Evolutionary conservation across 2,113 vertebrate genomes (phyloP).

Genomic region (Arvicanthis niloticus): DNA sequence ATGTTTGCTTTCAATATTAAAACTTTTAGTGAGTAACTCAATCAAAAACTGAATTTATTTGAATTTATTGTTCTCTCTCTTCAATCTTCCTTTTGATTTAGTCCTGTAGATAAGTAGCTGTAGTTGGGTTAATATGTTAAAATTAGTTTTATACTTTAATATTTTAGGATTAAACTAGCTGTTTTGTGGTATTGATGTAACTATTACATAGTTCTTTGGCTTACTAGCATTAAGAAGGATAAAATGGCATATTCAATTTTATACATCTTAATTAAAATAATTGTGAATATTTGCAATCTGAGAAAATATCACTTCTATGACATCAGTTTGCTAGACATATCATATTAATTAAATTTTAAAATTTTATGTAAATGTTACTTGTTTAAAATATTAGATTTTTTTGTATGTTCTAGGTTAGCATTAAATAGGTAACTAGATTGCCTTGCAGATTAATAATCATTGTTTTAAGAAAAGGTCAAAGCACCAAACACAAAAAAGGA

Average conservation of each 20-base stretch:
- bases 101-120: background rate
- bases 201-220: background rate
- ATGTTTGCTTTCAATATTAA: constrained; percentile 33
- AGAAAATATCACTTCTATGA: background rate
- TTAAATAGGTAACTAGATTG: background rate
- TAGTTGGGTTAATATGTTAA: background rate
- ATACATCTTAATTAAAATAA: background rate
- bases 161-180: background rate
- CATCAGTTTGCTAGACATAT: background rate
- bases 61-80: background rate
- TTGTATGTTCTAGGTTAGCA: background rate
- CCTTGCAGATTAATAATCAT: background rate
- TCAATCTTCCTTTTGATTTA: background rate
- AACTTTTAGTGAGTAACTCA: background rate
- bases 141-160: background rate
- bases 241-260: background rate
- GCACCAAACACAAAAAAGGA: constrained; percentile 7
- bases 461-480: background rate
- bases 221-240: constrained; percentile 1
- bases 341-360: background rate
- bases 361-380: background rate
- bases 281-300: background rate
- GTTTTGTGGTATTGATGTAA: constrained; percentile 33
- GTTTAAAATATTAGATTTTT: constrained; percentile 51
- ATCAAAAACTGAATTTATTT: background rate